phyloP scores from a whole-genome alignment of 2,113 vertebrate genomes.

The Pelobates fuscus region DNA sequence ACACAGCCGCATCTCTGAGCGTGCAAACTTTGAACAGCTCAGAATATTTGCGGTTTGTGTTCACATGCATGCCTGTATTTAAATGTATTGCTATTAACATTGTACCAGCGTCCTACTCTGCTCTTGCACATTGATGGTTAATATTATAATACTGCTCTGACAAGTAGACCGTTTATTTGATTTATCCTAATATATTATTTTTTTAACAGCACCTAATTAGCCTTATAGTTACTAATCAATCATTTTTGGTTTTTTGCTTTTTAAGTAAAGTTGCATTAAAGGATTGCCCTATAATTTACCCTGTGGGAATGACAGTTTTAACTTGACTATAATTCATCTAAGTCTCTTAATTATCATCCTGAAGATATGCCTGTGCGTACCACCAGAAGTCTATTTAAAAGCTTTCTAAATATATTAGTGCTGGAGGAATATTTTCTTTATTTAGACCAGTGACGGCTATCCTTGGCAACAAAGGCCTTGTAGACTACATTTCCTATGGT shows the following conservation, averaged over 20 bases:
- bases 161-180: neutral
- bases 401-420: too few relatives aligned
- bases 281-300: neutral
- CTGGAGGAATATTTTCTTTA: too few relatives aligned
- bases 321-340: neutral
- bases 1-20: too few relatives aligned
- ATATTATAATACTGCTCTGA: constrained; percentile 5
- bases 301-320: neutral
- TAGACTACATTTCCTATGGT: too few relatives aligned
- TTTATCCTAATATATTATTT: neutral
- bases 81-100: too few relatives aligned
- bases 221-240: constrained; percentile 2
- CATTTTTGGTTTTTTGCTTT: neutral
- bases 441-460: too few relatives aligned
- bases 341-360: neutral
- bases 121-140: neutral
- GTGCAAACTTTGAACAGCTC: too few relatives aligned
- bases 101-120: too few relatives aligned
- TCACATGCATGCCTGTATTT: too few relatives aligned
- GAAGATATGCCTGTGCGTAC: neutral
- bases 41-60: too few relatives aligned
- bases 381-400: neutral
- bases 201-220: neutral
- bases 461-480: too few relatives aligned
- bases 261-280: neutral